Base-by-base conservation (phyloP, 2,113 vertebrate species). In the Dicentrarchus labrax region DNA sequence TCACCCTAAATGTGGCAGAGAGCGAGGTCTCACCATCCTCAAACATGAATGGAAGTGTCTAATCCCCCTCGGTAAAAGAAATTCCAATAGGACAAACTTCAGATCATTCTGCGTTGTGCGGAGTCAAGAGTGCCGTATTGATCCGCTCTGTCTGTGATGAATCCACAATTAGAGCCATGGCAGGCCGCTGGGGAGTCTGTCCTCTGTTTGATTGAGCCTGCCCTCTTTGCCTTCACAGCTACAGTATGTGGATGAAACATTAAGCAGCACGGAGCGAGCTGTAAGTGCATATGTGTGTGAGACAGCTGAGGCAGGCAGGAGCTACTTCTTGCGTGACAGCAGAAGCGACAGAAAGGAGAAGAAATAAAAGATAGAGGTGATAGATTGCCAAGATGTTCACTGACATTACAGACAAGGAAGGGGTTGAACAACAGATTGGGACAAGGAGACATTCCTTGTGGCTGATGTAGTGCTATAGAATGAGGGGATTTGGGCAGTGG, bases 41-140 rank as follows among this genome's bases (percentile, higher is more conserved):
- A 80, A 87, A 90, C 88, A 86, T 41, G 72, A 82, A 84, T 88
- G 88, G 84, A 94, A 92, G 86, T 84, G 75, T 92, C 90, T 86
- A 88, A 94, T 90, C 82, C 91, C 88, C 83, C 71, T 7, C 38
- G 53, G 84, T 88, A 85, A 92, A 85, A 90, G 67, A 91, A 91
- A 93, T 94, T 93, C 89, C 90, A 36, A 93, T 89, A 94, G 94
- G 92, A 95, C 91, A 92, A 92, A 94, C 91, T 92, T 92, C 80
- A 91, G 87, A 93, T 89, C 80, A 88, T 86, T 79, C 76, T 86
- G 74, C 66, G 76, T 83, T 80, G 82, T 41, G 60, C 67, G 70
- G 83, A 92, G 88, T 92, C 90, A 91, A 91, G 91, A 91, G 85
- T 73, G 39, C 60, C 17, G 48, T 93, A 95, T 95, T 93, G 95